phyloP scores from a whole-genome alignment of 1,140 invertebrate species.

The Cryptotermes secundus region DNA sequence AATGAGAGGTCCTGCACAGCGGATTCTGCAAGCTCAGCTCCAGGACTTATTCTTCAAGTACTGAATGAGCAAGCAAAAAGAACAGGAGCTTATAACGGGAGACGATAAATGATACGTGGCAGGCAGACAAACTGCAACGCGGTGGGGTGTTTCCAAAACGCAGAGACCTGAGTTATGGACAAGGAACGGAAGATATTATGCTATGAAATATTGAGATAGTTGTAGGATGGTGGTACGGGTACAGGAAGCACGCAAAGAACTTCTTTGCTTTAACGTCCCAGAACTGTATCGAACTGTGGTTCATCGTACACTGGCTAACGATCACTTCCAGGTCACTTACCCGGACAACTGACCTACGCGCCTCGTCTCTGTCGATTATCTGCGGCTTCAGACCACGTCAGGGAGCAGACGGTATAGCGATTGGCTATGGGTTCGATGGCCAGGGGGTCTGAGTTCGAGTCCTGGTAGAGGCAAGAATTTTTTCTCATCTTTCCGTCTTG shows the following conservation, averaged over 20 bases:
- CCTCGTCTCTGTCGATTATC: too few relatives aligned
- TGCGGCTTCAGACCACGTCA: too few relatives aligned
- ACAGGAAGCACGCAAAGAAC: not conserved
- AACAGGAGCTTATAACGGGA: not conserved
- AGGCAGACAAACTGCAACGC: not conserved
- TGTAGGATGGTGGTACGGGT: not conserved
- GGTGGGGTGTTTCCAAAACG: not conserved
- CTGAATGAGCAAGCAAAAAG: not conserved
- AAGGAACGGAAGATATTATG: not conserved
- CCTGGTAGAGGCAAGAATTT: too few relatives aligned
- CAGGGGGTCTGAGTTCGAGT: too few relatives aligned
- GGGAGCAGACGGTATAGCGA: too few relatives aligned
- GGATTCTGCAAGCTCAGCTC: not conserved
- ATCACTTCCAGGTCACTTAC: too few relatives aligned
- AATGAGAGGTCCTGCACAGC: not conserved
- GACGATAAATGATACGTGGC: not conserved
- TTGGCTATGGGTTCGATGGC: too few relatives aligned
- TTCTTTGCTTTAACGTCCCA: too few relatives aligned
- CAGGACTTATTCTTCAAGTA: not conserved
- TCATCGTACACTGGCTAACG: too few relatives aligned
- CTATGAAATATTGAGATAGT: not conserved
- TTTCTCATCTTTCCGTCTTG: too few relatives aligned
- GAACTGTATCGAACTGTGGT: too few relatives aligned
- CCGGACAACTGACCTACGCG: too few relatives aligned
- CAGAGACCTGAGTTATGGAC: not conserved